Percentiles rank a stretch among this genome's conserved stretches.
phyloP scores from a whole-genome alignment of 1,140 invertebrate genomes.

The Zaprionus taronus region DNA sequence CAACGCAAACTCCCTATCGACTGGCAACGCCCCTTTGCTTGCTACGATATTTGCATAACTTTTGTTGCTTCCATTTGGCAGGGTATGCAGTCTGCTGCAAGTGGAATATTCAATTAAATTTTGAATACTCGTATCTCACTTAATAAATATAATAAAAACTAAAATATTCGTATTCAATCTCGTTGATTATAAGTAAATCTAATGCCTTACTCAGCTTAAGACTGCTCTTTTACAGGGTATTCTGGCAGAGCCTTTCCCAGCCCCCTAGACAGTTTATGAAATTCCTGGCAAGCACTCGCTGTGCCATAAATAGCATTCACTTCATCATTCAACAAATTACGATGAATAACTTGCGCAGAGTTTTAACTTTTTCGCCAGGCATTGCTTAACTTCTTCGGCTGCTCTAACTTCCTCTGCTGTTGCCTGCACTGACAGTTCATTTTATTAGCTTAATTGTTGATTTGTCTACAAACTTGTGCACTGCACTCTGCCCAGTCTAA shows the following conservation, averaged over 20 bases:
- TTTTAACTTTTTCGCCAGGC: conserved; percentile 44
- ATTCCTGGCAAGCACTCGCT: conserved; percentile 32
- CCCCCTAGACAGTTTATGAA: conserved; percentile 19
- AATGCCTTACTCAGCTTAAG: not conserved
- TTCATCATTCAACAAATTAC: conserved; percentile 28
- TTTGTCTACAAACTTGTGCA: conserved; percentile 50
- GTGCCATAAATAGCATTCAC: conserved; percentile 31
- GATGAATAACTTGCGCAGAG: conserved; percentile 40
- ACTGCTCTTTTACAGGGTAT: not conserved
- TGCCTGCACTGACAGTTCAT: conserved; percentile 45
- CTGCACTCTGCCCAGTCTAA: conserved; percentile 24
- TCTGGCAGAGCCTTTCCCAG: not conserved
- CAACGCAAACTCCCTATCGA: not conserved
- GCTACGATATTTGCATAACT: conserved; percentile 23
- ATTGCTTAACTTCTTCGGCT: conserved; percentile 34
- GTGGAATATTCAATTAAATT: not conserved
- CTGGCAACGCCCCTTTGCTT: not conserved
- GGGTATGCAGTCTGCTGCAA: not conserved
- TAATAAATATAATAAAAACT: too few relatives aligned
- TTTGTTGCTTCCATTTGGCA: not conserved
- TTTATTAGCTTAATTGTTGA: conserved; percentile 55
- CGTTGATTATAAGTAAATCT: not conserved
- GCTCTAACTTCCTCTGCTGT: not conserved
- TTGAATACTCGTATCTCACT: not conserved
- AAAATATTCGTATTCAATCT: not conserved